phyloP scores from a whole-genome alignment of 2,888 invertebrate genomes.

The Beris morrisii region DNA sequence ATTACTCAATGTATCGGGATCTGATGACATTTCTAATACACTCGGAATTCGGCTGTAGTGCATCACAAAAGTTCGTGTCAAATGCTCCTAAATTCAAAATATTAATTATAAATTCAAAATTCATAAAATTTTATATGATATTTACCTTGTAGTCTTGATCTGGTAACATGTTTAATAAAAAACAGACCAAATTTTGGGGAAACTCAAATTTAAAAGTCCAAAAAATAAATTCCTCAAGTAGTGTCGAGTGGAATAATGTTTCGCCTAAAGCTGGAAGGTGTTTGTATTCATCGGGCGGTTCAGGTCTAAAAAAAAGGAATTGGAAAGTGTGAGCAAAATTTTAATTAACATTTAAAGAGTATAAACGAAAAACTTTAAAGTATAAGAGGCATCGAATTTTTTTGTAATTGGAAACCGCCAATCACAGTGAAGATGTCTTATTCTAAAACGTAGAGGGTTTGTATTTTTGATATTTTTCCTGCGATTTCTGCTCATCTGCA shows the following conservation, averaged over 20 bases:
- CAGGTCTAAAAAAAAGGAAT: slow-evolving; percentile 56
- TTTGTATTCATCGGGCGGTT: slow-evolving; percentile 73
- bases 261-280: slow-evolving; percentile 79
- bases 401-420: no score
- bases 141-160: slow-evolving; percentile 89
- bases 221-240: slow-evolving; percentile 94
- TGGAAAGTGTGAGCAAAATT: not conserved
- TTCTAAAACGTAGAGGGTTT: no score
- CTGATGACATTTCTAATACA: slow-evolving; percentile 80
- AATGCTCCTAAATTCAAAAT: slow-evolving; percentile 68
- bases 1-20: slow-evolving; percentile 91
- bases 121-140: not conserved
- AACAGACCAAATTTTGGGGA: slow-evolving; percentile 94
- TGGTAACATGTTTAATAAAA: slow-evolving; percentile 91
- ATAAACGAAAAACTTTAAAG: no score
- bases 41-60: slow-evolving; percentile 95
- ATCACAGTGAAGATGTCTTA: no score
- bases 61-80: slow-evolving; percentile 91
- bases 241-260: slow-evolving; percentile 76
- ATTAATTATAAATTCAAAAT: slow-evolving; percentile 1
- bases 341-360: no score
- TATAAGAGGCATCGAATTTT: no score
- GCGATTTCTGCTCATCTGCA: no score
- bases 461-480: no score
- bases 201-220: slow-evolving; percentile 98